Percentiles rank a stretch among this genome's conserved stretches.
Evolutionary conservation across 2,888 invertebrate species (phyloP).

Genomic region (Diarsia dahlii): DNA sequence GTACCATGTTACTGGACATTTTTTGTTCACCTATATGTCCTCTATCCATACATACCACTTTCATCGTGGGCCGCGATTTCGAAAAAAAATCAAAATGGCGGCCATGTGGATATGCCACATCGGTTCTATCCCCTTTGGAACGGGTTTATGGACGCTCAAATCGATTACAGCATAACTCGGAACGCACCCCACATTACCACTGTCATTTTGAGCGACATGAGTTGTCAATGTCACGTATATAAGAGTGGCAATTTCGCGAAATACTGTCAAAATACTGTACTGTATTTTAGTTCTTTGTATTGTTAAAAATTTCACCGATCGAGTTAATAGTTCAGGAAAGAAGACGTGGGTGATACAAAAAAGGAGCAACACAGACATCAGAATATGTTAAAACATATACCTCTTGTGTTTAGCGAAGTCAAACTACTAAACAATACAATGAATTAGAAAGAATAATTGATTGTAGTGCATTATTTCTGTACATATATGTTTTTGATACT

Average conservation of each 20-base stretch:
- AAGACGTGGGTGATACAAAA: background rate
- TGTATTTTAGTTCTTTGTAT: background rate
- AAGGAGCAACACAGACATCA: constrained; percentile 6
- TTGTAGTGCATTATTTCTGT: constrained; percentile 9
- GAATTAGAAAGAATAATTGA: constrained; percentile 33
- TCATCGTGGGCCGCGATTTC: no score
- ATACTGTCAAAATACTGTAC: background rate
- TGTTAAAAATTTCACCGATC: constrained; percentile 11
- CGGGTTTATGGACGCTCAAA: no score
- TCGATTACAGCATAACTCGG: no score
- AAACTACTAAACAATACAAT: constrained; percentile 5
- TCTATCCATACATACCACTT: no score
- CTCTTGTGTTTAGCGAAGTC: background rate
- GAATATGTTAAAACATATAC: constrained; percentile 5
- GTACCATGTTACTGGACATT: no score
- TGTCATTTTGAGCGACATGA: constrained; percentile 4
- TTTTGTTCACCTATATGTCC: no score
- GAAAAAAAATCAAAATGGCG: no score
- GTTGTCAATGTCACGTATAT: background rate
- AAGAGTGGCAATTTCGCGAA: constrained; percentile 5
- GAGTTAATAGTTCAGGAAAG: background rate
- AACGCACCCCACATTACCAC: no score
- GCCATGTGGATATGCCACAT: no score
- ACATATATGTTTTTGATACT: constrained; percentile 22
- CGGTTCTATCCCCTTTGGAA: no score